phyloP scores from a whole-genome alignment of 64 coral and sea anemone genomes.

The Catalaphyllia jardinei region DNA sequence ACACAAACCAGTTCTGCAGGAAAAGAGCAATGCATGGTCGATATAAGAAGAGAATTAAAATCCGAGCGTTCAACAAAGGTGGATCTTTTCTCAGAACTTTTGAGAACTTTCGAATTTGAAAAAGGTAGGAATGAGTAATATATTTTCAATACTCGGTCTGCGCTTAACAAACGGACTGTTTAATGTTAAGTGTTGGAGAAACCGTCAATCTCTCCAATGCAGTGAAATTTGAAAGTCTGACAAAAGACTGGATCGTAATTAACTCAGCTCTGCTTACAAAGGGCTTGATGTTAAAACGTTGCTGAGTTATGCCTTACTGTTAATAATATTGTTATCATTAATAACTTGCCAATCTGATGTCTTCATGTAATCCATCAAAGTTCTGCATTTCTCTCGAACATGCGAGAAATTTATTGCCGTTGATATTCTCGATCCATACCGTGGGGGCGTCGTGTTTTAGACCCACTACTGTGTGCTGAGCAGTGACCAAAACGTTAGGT shows the following conservation, averaged over 20 bases:
- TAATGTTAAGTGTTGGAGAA: too few relatives aligned
- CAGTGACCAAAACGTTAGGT: conserved; percentile 25
- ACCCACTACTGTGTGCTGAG: conserved; percentile 19
- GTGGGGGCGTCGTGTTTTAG: conserved; percentile 52
- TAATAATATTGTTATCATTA: background rate
- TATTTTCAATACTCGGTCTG: too few relatives aligned
- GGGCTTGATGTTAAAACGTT: too few relatives aligned
- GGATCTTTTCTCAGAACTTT: too few relatives aligned
- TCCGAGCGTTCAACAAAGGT: background rate
- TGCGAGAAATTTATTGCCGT: conserved; percentile 17
- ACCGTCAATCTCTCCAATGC: too few relatives aligned
- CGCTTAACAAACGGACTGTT: too few relatives aligned
- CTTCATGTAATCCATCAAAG: conserved; percentile 59
- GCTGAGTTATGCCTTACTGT: too few relatives aligned
- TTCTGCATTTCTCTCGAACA: conserved; percentile 65
- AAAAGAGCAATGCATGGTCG: background rate
- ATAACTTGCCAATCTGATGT: conserved; percentile 51
- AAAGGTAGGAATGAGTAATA: too few relatives aligned
- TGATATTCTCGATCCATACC: conserved; percentile 54
- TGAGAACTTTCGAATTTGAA: too few relatives aligned
- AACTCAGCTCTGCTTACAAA: too few relatives aligned
- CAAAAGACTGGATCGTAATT: too few relatives aligned
- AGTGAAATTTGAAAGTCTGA: too few relatives aligned
- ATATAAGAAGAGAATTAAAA: background rate
- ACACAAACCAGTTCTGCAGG: conserved; percentile 22